Conservation (phyloP, 2,888 invertebrate genomes). For the Eurytoma adleriae region DNA sequence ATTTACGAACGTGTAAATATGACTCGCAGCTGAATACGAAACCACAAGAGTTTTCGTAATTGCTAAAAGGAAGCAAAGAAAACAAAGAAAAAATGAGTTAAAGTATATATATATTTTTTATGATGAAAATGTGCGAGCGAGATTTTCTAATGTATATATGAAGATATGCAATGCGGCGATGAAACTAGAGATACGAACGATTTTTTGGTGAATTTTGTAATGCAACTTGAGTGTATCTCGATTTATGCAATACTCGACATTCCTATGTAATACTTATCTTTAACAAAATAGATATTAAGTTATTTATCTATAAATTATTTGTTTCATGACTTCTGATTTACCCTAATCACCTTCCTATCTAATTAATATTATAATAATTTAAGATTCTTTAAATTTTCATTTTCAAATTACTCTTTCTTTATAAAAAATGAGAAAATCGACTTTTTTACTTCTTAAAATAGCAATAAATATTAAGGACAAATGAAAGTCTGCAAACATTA, state of each 20-base stretch:
- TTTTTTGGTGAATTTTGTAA: conserved; percentile 14
- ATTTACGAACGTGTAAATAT: too few species aligned
- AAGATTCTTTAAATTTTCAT: too few species aligned
- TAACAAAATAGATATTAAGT: conserved; percentile 24
- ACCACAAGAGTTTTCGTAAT: too few species aligned
- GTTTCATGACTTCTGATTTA: not conserved
- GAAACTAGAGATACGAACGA: not conserved
- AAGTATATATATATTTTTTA: too few species aligned
- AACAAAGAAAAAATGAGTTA: too few species aligned
- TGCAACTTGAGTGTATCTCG: not conserved
- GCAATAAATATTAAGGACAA: not conserved
- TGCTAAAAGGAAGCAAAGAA: too few species aligned
- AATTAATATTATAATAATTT: too few species aligned
- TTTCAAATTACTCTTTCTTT: not conserved
- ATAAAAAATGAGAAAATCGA: too few species aligned
- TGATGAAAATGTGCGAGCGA: too few species aligned
- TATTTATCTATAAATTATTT: conserved; percentile 15
- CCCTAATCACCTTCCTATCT: too few species aligned
- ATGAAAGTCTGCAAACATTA: not conserved
- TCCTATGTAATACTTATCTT: conserved; percentile 27
- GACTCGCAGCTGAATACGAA: too few species aligned
- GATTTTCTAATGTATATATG: not conserved
- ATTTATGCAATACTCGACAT: conserved; percentile 18
- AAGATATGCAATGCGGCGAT: not conserved
- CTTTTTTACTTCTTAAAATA: not conserved